These are phyloP conservation scores for Drosophila sp. DNA, from an alignment of 1,140 invertebrate species.

Conservation along the genomic window DNA sequence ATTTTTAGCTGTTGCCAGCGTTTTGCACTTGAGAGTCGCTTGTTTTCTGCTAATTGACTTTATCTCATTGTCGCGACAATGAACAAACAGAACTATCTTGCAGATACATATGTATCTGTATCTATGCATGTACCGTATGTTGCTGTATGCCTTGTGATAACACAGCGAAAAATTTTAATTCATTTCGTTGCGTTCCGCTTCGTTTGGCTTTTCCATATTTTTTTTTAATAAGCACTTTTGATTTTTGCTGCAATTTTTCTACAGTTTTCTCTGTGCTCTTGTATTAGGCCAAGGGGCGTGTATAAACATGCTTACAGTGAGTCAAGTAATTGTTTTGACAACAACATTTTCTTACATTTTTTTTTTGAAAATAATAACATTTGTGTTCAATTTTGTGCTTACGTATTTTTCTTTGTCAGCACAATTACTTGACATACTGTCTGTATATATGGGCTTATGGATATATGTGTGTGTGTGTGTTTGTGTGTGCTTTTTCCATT, in stretches of 20 bases:
- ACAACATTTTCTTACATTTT: no score
- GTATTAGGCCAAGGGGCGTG: constrained; percentile 12
- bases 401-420: background rate
- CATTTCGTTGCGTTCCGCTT: background rate
- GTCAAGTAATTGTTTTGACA: no score
- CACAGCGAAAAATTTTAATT: background rate
- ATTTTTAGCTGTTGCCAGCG: constrained; percentile 37
- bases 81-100: constrained; percentile 76
- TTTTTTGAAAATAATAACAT: no score
- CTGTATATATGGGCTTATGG: background rate
- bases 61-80: constrained; percentile 68
- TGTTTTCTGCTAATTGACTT: constrained; percentile 77
- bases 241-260: constrained; percentile 3
- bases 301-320: constrained; percentile 3
- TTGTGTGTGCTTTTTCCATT: constrained; percentile 9
- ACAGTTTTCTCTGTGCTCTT: background rate
- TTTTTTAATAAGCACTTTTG: constrained; percentile 17
- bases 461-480: background rate
- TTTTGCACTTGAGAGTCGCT: constrained; percentile 58
- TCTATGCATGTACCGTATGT: background rate
- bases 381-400: constrained; percentile 9
- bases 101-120: constrained; percentile 16
- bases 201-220: background rate
- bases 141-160: background rate
- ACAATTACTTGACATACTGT: background rate